These are phyloP conservation scores for Coracopsis vasa DNA, from an alignment of 2,113 vertebrate genomes.

Conservation along the genomic window DNA sequence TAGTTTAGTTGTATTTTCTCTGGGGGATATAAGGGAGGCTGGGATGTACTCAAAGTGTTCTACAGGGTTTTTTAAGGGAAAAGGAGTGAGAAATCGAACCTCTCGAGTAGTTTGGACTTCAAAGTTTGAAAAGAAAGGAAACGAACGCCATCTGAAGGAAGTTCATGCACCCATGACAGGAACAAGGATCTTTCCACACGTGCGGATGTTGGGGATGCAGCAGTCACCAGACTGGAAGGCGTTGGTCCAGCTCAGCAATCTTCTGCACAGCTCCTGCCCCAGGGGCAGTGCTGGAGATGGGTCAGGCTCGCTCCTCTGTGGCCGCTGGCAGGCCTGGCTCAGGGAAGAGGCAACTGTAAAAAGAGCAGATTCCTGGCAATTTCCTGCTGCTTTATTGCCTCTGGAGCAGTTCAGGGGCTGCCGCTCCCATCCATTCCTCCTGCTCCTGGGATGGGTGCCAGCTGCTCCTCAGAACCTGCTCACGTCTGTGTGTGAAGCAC, in stretches of 20 bases:
- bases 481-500: not conserved
- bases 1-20: not conserved
- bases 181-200: not conserved
- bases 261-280: not conserved
- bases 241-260: not conserved
- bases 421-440: not conserved
- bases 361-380: not conserved
- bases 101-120: not conserved
- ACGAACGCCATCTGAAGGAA: not conserved
- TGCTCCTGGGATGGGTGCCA: not conserved
- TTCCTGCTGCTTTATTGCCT: not conserved
- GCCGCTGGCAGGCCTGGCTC: not conserved
- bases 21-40: not conserved
- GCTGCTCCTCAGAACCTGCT: not conserved
- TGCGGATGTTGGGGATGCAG: not conserved
- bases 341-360: too few relatives aligned
- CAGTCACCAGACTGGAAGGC: not conserved
- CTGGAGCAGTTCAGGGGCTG: not conserved
- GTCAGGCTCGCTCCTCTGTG: accelerated
- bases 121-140: not conserved
- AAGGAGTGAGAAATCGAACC: not conserved
- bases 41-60: not conserved
- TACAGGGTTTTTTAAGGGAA: not conserved
- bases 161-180: not conserved
- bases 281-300: not conserved